phyloP scores from a whole-genome alignment of 2,888 invertebrate genomes.

The Drosophila mercatorum region DNA sequence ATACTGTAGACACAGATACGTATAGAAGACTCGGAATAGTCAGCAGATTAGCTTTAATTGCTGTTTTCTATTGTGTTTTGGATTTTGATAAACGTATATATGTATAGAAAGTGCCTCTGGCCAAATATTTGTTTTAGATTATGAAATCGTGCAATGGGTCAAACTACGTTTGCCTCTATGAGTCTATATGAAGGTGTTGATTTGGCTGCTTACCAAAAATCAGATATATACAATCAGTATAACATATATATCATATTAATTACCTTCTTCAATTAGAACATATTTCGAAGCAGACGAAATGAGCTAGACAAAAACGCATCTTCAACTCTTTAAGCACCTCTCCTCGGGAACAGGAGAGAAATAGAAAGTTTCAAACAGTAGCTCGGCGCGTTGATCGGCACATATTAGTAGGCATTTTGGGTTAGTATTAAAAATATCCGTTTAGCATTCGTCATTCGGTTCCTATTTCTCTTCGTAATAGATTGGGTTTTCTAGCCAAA shows the following conservation, averaged over 20 bases:
- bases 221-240: too few species aligned
- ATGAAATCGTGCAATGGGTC: neutral
- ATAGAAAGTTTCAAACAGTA: neutral
- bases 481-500: conserved; percentile 9
- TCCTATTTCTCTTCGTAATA: neutral
- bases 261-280: too few species aligned
- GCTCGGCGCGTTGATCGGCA: neutral
- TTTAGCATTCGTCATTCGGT: neutral
- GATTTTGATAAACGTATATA: conserved; percentile 5
- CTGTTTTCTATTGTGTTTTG: neutral
- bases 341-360: neutral
- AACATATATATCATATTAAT: too few species aligned
- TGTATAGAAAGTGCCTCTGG: neutral
- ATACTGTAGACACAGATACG: neutral
- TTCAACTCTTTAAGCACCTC: too few species aligned
- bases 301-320: too few species aligned
- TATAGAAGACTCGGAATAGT: neutral
- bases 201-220: too few species aligned
- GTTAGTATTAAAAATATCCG: neutral
- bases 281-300: too few species aligned
- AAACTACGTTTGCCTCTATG: too few species aligned
- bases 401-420: neutral
- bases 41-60: conserved; percentile 3
- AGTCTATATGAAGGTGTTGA: too few species aligned
- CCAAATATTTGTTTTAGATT: neutral